Base-by-base conservation (phyloP, 2,797 vertebrate genomes). In the Tympanoctomys barrerae region DNA sequence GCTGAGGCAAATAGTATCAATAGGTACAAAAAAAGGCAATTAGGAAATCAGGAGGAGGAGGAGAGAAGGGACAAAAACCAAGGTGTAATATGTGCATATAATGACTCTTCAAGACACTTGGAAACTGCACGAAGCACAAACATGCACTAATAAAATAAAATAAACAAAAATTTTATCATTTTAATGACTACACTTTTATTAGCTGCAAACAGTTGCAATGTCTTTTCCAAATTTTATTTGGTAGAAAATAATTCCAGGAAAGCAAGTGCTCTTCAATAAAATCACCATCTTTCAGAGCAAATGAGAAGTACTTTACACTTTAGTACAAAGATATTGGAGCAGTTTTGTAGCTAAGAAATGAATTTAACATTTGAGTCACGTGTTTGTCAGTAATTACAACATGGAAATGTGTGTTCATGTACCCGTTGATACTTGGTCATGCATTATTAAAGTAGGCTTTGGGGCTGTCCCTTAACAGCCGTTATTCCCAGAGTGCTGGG, bases 221-320 rank as follows among this genome's bases (percentile, higher is more conserved):
- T 57, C 22, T 71, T 62, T 78, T 52, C 75, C 28, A 52, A 52
- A 52, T 78, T 95, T 83, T 86, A 10, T 81, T 86, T 46, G 54
- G 46, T 61, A 78, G 83, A 91, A 92, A 89, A 78, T 66, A 90
- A 49, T 61, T 85, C 24, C 79, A 83, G 49, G 75, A 88, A 87
- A 36, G 31, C 33, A 81, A 87, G n/a, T 26, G 46, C 19, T 87
- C 42, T 90, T 91, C 26, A 46, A 26, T 3, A 36, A 77, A 12
- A 61, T 26, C 1, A 61, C 79, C 80, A 62, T 36, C 28, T 39
- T 64, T 61, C 22, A 57, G 8, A 2, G 54, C 73, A 59, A 82
- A 88, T 86, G 31, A 90, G 88, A 88, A 86, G 28, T 33, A 57
- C 54, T 57, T 57, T 18, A 31, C 12, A 13, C 36, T n/a, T 39